A percentile compares a stretch with the other conserved stretches of the same genome.
These are phyloP conservation scores for Blastomussa wellsi DNA, from an alignment of 92 coral and sea anemone species.

Conservation along the genomic window DNA sequence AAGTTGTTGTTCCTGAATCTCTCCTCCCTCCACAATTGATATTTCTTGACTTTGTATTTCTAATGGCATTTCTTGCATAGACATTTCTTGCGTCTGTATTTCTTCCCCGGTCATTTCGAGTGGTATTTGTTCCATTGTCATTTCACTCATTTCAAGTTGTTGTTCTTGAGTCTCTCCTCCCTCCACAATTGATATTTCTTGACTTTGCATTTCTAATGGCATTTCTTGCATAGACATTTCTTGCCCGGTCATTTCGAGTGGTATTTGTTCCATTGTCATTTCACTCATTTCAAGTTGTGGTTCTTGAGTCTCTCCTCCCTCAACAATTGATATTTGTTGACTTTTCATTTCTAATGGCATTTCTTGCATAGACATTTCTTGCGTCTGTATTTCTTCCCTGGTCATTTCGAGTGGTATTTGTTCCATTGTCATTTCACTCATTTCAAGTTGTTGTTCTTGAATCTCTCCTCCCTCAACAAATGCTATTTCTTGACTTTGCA, in stretches of 20 bases:
- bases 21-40: too few relatives aligned
- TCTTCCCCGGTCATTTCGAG: constrained; percentile 17
- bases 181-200: neutral
- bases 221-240: neutral
- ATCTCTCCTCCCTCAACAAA: too few relatives aligned
- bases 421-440: neutral
- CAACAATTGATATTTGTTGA: neutral
- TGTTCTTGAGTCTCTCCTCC: constrained; percentile 12
- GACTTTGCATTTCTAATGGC: neutral
- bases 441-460: neutral
- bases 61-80: neutral
- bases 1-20: neutral
- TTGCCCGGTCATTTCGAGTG: constrained; percentile 23
- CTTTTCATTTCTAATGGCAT: constrained; percentile 19
- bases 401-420: constrained; percentile 14
- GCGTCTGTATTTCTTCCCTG: neutral
- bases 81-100: neutral
- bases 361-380: constrained; percentile 1
- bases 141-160: neutral
- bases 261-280: constrained; percentile 22
- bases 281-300: constrained; percentile 12
- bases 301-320: constrained; percentile 1
- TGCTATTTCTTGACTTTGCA: neutral
- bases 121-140: neutral
- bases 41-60: constrained; percentile 11